Evolutionary conservation across 2,888 invertebrate genomes (phyloP), one percentile per base, ranked within the genome.

Genomic region (Seladonia tumulorum): DNA sequence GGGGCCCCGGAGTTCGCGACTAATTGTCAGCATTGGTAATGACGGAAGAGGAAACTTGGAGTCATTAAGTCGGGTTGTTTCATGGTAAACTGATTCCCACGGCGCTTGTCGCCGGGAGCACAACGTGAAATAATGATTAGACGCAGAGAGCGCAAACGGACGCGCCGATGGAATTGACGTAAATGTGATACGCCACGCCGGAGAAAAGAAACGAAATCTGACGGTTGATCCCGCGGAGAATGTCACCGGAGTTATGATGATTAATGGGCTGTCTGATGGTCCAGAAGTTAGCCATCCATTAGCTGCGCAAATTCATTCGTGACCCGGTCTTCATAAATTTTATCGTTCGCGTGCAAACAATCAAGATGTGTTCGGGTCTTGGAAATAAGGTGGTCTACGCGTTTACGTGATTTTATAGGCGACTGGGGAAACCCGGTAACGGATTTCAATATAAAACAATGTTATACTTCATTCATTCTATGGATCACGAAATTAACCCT

Each of bases 11-110:
- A 63, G 85, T 68, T 83, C 5, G 39, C 25, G 74, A 70, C 85
- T 85, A 85, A 85, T 85, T 85, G 75, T 76, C 25, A 85, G 45
- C 76, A 80, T 80, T 74, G 79, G 66, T 80, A 80, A 85, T 79
- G 80, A 63, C 63, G 85, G 53, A 57, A 85, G 60, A 63, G 86
- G 80, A 78, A 85, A 86, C 86, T 81, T 60, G 42, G 39, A 80
- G 70, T 74, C 86, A 70, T 73, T 77, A 80, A 66, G 49, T 42
- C 53, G 39, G 39, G 35, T 60, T 74, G 85, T 73, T 85, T 70
- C 76, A n/a, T 66, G 71, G 76, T 76, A 76, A 85, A 76, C 66
- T 49, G 72, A 79, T 79, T 68, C 57, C 29, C 18, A 5, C 2
- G 53, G 10, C 72, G 42, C 57, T 74, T 47, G 74, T 45, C 42